Conservation (phyloP, 2,113 vertebrate species). For the Montifringilla adamsi region DNA sequence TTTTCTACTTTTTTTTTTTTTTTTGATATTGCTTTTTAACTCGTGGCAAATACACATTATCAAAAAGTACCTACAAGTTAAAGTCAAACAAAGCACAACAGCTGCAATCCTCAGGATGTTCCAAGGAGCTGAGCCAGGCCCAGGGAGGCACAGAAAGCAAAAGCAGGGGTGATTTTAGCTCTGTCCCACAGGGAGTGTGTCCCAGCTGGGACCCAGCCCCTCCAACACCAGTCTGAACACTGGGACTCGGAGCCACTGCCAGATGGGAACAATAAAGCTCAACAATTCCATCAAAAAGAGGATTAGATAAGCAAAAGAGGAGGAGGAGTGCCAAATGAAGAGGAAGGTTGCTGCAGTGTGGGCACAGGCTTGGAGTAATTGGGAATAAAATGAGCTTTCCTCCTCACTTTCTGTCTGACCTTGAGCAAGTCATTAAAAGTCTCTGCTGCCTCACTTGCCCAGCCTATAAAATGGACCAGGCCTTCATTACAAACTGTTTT, state of each 20-base stretch:
- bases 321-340: not conserved
- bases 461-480: not conserved
- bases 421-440: constrained; percentile 1
- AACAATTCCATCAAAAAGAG: not conserved
- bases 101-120: not conserved
- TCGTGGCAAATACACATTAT: not conserved
- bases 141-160: not conserved
- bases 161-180: not conserved
- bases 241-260: not conserved
- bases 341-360: not conserved
- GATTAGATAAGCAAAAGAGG: not conserved
- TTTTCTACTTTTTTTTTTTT: not conserved
- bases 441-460: not conserved
- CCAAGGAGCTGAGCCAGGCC: not conserved
- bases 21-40: not conserved
- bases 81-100: not conserved
- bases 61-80: not conserved
- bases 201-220: not conserved
- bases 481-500: constrained; percentile 11
- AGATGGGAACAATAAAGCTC: not conserved
- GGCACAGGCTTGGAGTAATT: not conserved
- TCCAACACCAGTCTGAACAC: not conserved
- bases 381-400: not conserved
- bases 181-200: not conserved
- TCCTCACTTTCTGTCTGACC: not conserved